Evolutionary conservation across 2,888 invertebrate species (phyloP).

Genomic region (Argyra leucocephala): DNA sequence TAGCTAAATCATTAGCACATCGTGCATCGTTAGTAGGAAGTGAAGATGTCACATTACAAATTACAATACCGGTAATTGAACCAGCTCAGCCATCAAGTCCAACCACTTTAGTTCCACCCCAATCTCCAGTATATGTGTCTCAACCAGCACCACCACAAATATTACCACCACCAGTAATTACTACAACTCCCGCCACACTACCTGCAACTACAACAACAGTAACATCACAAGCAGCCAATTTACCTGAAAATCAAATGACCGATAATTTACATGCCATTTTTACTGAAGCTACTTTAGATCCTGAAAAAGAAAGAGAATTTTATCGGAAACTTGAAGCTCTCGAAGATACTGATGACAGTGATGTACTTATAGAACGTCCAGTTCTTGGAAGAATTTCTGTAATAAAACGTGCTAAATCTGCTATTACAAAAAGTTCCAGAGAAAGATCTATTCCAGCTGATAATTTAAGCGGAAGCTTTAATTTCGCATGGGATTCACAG

Average conservation of each 20-base stretch:
- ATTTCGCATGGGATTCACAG: slow-evolving; percentile 25
- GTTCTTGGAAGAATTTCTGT: slow-evolving; percentile 58
- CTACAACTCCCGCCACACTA: not conserved
- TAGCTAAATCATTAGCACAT: slow-evolving; percentile 50
- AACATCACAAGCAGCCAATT: not conserved
- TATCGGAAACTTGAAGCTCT: slow-evolving; percentile 40
- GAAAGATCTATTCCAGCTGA: not conserved
- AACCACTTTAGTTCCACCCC: not conserved
- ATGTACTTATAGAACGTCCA: slow-evolving; percentile 49
- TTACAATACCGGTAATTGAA: not conserved
- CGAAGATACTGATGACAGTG: slow-evolving; percentile 42
- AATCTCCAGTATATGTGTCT: not conserved
- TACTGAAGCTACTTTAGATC: slow-evolving; percentile 31
- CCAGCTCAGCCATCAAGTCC: slow-evolving; percentile 12
- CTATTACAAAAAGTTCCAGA: slow-evolving; percentile 37
- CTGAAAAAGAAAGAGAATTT: slow-evolving; percentile 40
- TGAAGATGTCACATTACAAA: slow-evolving; percentile 13
- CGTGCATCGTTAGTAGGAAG: slow-evolving; percentile 52
- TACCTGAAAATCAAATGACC: not conserved
- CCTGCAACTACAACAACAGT: not conserved
- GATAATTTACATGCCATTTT: slow-evolving; percentile 19
- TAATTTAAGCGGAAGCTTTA: slow-evolving; percentile 18
- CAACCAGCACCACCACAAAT: slow-evolving; percentile 10
- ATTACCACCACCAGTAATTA: slow-evolving; percentile 8
- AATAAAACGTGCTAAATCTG: slow-evolving; percentile 57